Evolutionary conservation across 2,113 vertebrate genomes (phyloP).

Genomic region (Epinephelus fuscoguttatus): DNA sequence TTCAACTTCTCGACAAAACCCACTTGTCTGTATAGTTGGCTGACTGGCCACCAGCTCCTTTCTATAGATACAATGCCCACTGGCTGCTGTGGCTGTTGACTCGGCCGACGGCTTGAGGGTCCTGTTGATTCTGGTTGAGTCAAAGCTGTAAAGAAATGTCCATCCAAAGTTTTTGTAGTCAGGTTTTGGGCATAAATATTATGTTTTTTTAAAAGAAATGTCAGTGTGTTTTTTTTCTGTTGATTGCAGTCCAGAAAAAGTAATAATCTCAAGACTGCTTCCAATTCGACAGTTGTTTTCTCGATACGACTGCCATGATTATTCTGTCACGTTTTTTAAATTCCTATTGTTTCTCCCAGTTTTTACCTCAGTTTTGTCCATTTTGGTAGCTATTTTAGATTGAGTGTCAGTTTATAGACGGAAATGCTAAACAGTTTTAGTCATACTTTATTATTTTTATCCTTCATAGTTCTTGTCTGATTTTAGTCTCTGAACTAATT

Average conservation of each 20-base stretch:
- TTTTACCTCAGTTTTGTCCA: neutral
- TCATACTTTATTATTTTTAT: too few relatives aligned
- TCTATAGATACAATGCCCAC: conserved; percentile 41
- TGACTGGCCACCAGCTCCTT: conserved; percentile 66
- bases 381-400: too few relatives aligned
- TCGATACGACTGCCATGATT: neutral
- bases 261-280: neutral
- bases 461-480: too few relatives aligned
- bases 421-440: too few relatives aligned
- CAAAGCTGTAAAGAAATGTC: conserved; percentile 8
- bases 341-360: neutral
- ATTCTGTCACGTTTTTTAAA: neutral
- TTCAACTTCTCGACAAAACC: conserved; percentile 67
- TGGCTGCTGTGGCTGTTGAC: conserved; percentile 64
- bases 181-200: neutral
- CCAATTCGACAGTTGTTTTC: neutral
- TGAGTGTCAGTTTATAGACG: too few relatives aligned
- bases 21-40: conserved; percentile 56
- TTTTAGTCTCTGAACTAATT: too few relatives aligned
- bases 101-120: conserved; percentile 59
- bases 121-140: conserved; percentile 33
- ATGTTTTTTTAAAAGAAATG: neutral
- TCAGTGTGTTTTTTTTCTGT: neutral
- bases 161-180: neutral
- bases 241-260: neutral